These are phyloP conservation scores for Lamellibrachia columna DNA, from an alignment of 2,888 invertebrate genomes.

Conservation along the genomic window DNA sequence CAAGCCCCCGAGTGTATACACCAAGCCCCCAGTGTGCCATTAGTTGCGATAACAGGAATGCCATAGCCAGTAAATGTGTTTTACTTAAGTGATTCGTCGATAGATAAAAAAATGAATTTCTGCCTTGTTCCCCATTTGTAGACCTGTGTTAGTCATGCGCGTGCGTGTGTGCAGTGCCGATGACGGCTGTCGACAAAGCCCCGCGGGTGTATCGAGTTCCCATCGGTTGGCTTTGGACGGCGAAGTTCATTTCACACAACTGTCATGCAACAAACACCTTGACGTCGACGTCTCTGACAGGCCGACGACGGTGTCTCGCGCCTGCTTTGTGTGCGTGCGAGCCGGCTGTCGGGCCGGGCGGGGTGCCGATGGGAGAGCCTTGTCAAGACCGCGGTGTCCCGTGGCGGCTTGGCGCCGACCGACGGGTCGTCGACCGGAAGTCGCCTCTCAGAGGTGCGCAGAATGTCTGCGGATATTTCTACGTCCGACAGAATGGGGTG, in stretches of 20 bases:
- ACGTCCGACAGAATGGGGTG: slow-evolving; percentile 5
- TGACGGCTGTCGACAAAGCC: neutral
- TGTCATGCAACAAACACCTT: slow-evolving; percentile 12
- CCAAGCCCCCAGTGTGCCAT: neutral
- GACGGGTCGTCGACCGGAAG: neutral
- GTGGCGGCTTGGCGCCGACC: neutral
- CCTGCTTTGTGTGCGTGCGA: neutral
- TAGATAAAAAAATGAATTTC: neutral
- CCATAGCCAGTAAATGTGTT: neutral
- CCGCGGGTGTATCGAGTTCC: neutral
- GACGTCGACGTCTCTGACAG: neutral
- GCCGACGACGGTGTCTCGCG: neutral
- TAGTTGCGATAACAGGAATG: neutral
- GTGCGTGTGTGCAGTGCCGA: neutral
- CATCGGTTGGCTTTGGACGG: neutral
- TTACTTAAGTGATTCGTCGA: neutral
- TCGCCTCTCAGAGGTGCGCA: neutral
- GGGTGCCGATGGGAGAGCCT: neutral
- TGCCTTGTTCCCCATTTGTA: neutral
- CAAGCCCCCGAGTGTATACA: no score
- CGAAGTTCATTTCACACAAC: slow-evolving; percentile 9
- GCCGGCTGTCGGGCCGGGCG: slow-evolving; percentile 8
- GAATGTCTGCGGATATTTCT: neutral
- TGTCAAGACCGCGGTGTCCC: neutral
- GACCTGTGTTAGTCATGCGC: neutral